Conservation (phyloP, 2,113 vertebrate species). For the Vidua chalybeata region DNA sequence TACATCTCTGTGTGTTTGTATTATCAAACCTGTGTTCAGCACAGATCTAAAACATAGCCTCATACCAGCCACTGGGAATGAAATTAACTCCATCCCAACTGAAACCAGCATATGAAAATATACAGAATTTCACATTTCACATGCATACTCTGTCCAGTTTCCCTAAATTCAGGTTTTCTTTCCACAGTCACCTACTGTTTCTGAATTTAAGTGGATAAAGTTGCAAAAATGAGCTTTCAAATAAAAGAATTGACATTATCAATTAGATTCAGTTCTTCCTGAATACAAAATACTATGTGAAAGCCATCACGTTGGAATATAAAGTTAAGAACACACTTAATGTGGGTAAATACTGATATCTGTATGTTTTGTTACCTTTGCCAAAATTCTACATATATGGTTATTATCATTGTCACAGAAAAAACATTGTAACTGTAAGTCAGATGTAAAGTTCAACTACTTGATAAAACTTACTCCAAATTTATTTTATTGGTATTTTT, state of each 20-base stretch:
- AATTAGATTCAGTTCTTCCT: neutral
- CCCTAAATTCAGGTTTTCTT: neutral
- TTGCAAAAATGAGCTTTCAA: neutral
- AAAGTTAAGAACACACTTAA: neutral
- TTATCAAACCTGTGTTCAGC: neutral
- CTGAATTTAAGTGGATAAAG: neutral
- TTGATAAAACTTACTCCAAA: neutral
- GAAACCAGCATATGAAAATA: neutral
- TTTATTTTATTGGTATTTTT: neutral
- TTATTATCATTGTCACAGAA: neutral
- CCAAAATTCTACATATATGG: neutral
- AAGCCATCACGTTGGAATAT: neutral
- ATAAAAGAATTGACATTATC: neutral
- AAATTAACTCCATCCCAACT: neutral
- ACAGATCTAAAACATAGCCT: neutral
- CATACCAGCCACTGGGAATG: neutral
- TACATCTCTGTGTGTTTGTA: fast-evolving
- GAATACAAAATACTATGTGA: neutral
- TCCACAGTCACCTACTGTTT: neutral
- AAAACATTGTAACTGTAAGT: neutral
- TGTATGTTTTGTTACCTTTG: neutral
- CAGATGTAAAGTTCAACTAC: neutral
- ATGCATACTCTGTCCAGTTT: neutral
- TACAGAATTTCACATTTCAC: neutral
- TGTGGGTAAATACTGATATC: neutral